Percentiles rank a stretch among this genome's conserved stretches.
phyloP scores from a whole-genome alignment of 2,113 vertebrate genomes.

The Cephalopholis sonnerati region DNA sequence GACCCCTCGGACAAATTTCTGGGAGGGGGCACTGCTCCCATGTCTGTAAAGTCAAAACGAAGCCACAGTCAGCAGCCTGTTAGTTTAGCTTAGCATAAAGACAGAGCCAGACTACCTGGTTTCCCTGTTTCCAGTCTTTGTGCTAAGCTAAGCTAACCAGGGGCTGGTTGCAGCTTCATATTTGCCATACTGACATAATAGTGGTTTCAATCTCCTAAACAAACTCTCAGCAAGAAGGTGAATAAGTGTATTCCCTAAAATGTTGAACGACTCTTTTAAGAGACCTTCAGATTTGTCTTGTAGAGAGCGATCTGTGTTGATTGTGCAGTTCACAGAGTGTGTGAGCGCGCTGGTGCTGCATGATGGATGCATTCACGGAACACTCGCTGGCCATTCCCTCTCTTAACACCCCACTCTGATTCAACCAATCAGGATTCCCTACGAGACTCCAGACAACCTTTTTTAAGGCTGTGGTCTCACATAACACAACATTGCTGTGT shows the following conservation, averaged over 20 bases:
- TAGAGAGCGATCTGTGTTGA: not conserved
- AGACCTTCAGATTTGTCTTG: not conserved
- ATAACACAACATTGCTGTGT: slow-evolving; percentile 49
- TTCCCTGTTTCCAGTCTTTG: not conserved
- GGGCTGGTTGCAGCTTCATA: not conserved
- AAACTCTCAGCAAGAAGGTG: not conserved
- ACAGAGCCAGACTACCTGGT: not conserved
- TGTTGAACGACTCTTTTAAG: not conserved
- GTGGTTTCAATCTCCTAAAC: not conserved
- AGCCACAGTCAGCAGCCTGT: not conserved
- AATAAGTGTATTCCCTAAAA: not conserved
- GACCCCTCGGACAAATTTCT: too few species aligned
- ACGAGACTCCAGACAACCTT: slow-evolving; percentile 7
- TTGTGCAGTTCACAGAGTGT: not conserved
- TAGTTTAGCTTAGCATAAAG: not conserved
- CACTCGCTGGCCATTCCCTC: slow-evolving; percentile 22
- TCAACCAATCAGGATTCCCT: slow-evolving; percentile 31
- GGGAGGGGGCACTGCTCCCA: not conserved
- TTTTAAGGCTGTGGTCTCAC: slow-evolving; percentile 30
- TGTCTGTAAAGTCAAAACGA: not conserved
- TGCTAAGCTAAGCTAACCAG: not conserved
- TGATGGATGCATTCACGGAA: not conserved
- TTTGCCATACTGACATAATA: not conserved
- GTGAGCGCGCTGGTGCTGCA: not conserved
- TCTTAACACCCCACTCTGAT: slow-evolving; percentile 8